Conservation (phyloP, 2,888 invertebrate genomes). For the Morinoia aosen region DNA sequence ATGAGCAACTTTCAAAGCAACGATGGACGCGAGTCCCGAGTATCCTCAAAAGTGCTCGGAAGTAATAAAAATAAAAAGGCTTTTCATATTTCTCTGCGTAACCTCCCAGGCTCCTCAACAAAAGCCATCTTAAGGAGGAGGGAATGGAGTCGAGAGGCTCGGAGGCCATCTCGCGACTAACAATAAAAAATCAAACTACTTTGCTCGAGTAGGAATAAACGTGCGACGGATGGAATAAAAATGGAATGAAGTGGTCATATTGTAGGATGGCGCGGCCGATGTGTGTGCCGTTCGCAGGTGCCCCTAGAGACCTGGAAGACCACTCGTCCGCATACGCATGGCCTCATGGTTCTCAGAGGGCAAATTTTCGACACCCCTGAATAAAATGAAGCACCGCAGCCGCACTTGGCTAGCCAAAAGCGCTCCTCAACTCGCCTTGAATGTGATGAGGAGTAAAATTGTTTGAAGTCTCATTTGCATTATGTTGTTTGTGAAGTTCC, state of each 20-base stretch:
- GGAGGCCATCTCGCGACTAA: conserved; percentile 31
- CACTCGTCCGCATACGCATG: conserved; percentile 45
- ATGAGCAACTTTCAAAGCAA: conserved; percentile 25
- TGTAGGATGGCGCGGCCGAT: conserved; percentile 34
- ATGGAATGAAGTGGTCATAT: conserved; percentile 52
- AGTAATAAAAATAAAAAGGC: conserved; percentile 42
- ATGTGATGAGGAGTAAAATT: conserved; percentile 44
- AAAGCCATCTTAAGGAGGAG: conserved; percentile 37
- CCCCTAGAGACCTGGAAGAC: conserved; percentile 1
- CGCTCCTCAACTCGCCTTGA: conserved; percentile 8
- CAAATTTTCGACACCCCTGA: conserved; percentile 30
- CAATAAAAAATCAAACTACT: conserved; percentile 53
- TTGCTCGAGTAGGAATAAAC: conserved; percentile 51
- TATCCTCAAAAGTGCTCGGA: neutral
- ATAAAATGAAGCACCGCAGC: conserved; percentile 45
- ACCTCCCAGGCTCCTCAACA: neutral
- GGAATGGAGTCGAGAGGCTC: neutral
- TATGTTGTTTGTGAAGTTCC: conserved; percentile 52
- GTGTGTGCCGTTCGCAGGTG: conserved; percentile 22
- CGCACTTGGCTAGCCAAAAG: neutral
- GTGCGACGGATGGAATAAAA: conserved; percentile 52
- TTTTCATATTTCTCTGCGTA: conserved; percentile 20
- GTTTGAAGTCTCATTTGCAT: conserved; percentile 52
- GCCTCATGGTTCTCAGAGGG: conserved; percentile 52
- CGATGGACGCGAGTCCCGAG: conserved; percentile 15